Evolutionary conservation across 2,113 vertebrate species (phyloP).

Genomic region (Scartelaos histophorus): DNA sequence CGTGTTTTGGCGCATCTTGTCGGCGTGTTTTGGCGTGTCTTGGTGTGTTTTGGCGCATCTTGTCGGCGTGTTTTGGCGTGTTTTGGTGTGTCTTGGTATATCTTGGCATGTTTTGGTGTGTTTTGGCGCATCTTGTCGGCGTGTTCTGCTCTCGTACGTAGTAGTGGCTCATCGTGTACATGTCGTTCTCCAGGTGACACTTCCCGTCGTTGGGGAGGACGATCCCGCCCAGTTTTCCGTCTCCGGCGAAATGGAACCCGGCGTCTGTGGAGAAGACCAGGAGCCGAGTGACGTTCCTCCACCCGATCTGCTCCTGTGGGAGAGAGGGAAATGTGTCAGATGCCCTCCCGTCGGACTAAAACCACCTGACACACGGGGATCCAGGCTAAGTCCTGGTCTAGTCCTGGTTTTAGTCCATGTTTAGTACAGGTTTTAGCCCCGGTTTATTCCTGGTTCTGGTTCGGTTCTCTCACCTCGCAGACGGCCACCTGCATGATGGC

Average conservation of each 20-base stretch:
- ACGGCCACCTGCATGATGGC: slow-evolving; percentile 99
- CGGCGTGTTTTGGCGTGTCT: no score
- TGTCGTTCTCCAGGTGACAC: slow-evolving; percentile 89
- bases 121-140: no score
- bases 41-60: no score
- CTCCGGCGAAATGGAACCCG: slow-evolving; percentile 97
- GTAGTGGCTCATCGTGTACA: slow-evolving; percentile 98
- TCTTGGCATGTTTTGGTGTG: no score
- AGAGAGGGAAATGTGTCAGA: background rate
- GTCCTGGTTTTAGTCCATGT: no score
- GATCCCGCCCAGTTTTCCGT: slow-evolving; percentile 97
- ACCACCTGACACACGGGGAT: no score
- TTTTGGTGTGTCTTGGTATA: no score
- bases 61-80: no score
- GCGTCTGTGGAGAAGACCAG: slow-evolving; percentile 98
- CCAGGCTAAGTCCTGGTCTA: no score
- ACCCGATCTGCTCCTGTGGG: slow-evolving; percentile 89
- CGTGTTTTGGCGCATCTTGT: no score
- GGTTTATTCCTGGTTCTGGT: no score
- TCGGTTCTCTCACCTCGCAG: slow-evolving; percentile 89
- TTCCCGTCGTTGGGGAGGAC: slow-evolving; percentile 96
- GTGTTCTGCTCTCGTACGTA: slow-evolving; percentile 92
- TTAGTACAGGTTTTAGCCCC: no score
- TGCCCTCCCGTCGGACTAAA: background rate
- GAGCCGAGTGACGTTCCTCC: slow-evolving; percentile 96